These are phyloP conservation scores for Xylocopa sonorina DNA, from an alignment of 1,140 invertebrate genomes.

Conservation along the genomic window DNA sequence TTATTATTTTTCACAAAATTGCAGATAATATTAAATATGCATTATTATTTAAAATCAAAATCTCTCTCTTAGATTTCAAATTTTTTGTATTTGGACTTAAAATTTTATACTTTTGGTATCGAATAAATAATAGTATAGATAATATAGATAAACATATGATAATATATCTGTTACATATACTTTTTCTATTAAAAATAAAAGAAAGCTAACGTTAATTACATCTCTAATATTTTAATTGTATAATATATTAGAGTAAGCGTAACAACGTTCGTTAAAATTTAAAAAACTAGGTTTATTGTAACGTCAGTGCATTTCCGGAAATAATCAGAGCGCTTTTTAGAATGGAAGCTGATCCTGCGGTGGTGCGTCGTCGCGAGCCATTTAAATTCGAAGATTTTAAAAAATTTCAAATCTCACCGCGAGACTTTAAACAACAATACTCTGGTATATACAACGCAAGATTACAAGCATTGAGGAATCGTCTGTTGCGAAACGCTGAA, in stretches of 20 bases:
- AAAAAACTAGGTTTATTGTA: too few relatives aligned
- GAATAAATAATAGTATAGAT: too few relatives aligned
- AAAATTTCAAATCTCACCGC: constrained; percentile 38
- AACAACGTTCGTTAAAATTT: too few relatives aligned
- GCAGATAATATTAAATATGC: neutral
- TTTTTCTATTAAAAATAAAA: neutral
- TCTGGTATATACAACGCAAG: constrained; percentile 48
- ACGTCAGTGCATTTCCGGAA: neutral
- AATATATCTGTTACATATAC: too few relatives aligned
- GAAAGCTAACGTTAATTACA: too few relatives aligned
- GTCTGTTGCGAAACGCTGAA: constrained; percentile 34
- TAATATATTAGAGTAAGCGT: too few relatives aligned
- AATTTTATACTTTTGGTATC: too few relatives aligned
- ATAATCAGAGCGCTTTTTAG: neutral
- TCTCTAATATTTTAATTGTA: neutral
- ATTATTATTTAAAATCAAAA: neutral
- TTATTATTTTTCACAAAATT: neutral
- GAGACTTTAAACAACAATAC: constrained; percentile 22
- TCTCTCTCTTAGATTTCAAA: neutral
- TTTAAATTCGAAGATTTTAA: constrained; percentile 39
- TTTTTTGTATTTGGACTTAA: neutral
- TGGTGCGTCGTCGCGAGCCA: constrained; percentile 1
- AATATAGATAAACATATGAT: neutral
- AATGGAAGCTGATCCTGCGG: constrained; percentile 25
- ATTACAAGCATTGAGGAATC: constrained; percentile 38